phyloP scores from a whole-genome alignment of 2,113 vertebrate genomes.

The Saguinus imperator region DNA sequence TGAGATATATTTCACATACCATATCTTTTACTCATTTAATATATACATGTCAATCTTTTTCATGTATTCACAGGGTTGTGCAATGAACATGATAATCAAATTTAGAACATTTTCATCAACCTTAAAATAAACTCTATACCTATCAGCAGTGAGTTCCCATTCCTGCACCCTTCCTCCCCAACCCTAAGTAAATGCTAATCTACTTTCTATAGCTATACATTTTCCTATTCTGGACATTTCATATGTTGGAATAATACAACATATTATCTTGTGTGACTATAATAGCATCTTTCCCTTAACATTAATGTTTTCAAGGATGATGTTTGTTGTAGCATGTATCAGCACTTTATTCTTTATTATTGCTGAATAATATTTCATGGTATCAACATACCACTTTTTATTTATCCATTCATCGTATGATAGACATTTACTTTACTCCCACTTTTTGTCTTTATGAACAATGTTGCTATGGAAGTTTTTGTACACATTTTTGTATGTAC shows the following conservation, averaged over 20 bases:
- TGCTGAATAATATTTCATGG: background rate
- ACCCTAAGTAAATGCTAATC: background rate
- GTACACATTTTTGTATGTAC: background rate
- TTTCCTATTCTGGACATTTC: background rate
- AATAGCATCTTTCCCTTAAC: background rate
- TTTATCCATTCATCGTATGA: background rate
- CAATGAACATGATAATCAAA: background rate
- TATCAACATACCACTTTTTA: background rate
- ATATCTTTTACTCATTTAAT: background rate
- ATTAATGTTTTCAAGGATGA: background rate
- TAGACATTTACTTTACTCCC: background rate
- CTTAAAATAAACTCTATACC: background rate
- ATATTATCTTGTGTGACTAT: background rate
- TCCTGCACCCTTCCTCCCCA: background rate
- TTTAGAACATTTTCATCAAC: background rate
- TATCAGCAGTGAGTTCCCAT: background rate
- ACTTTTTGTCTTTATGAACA: background rate
- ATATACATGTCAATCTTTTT: background rate
- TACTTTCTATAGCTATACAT: background rate
- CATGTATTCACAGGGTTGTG: background rate
- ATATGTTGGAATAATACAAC: background rate
- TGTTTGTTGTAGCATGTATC: background rate
- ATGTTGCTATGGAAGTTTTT: background rate
- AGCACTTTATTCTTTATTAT: background rate
- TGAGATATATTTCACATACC: background rate